Percentiles rank a stretch among this genome's conserved stretches.
These are phyloP conservation scores for Siphamia tubifer DNA, from an alignment of 2,113 vertebrate species.

Conservation along the genomic window DNA sequence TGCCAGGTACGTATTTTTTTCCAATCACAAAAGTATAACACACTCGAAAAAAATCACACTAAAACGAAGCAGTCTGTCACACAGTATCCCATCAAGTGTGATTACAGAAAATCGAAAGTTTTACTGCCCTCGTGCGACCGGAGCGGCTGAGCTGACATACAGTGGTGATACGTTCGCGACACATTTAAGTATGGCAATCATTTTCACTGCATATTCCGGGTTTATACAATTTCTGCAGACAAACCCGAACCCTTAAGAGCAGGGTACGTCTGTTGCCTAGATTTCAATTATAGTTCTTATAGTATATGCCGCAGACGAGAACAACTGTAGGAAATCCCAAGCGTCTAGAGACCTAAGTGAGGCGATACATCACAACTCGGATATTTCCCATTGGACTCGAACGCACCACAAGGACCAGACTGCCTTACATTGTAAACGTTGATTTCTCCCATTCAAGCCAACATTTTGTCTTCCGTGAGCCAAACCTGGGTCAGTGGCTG, in stretches of 20 bases:
- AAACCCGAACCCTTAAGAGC: accelerated
- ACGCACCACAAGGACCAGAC: constrained; percentile 29
- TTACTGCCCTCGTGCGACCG: constrained; percentile 49
- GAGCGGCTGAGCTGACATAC: not conserved
- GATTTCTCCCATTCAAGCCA: constrained; percentile 46
- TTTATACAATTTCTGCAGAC: accelerated
- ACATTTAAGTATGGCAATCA: not conserved
- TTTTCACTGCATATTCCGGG: accelerated
- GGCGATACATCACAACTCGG: too few relatives aligned
- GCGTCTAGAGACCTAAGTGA: too few relatives aligned
- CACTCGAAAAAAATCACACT: too few relatives aligned
- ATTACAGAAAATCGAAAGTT: constrained; percentile 23
- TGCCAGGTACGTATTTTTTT: too few relatives aligned
- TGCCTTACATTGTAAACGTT: constrained; percentile 64
- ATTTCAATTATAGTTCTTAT: too few relatives aligned
- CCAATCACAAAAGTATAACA: too few relatives aligned
- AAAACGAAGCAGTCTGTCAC: too few relatives aligned
- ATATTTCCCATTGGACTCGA: not conserved
- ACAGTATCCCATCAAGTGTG: not conserved
- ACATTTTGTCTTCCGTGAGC: constrained; percentile 52
- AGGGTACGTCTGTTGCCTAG: too few relatives aligned
- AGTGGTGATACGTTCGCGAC: not conserved
- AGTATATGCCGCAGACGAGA: too few relatives aligned
- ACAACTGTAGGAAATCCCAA: too few relatives aligned
- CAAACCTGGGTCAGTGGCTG: constrained; percentile 24